Evolutionary conservation across 2,113 vertebrate species (phyloP).

Genomic region (Ceratotherium simum): DNA sequence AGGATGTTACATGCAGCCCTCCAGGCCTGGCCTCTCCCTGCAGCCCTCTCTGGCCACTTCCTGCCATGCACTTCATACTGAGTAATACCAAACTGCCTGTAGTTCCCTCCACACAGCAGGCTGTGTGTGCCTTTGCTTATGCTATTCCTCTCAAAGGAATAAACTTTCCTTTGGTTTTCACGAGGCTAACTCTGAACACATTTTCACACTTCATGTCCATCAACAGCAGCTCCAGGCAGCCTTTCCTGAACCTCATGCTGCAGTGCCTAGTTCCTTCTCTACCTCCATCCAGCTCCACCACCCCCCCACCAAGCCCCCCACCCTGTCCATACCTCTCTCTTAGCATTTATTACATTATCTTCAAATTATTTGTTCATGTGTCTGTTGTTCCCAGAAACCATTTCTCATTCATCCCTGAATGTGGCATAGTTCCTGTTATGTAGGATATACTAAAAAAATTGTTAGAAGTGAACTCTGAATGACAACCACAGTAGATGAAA

Average conservation of each 20-base stretch:
- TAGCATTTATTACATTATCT: background rate
- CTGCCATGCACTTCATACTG: background rate
- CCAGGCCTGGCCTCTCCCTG: background rate
- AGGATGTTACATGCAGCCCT: rapidly evolving
- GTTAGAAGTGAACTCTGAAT: background rate
- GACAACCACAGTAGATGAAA: background rate
- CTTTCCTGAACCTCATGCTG: background rate
- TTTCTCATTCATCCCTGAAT: background rate
- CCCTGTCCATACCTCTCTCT: background rate
- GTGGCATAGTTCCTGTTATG: background rate
- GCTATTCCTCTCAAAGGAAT: background rate
- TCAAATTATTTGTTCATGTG: background rate
- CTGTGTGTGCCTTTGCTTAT: background rate
- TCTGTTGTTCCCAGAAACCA: background rate
- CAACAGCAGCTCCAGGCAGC: background rate
- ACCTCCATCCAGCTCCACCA: too few species aligned
- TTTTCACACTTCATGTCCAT: background rate
- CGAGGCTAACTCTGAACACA: background rate
- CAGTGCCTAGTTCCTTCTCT: background rate
- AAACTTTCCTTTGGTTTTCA: background rate
- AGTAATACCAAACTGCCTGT: background rate
- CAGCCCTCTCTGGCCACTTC: background rate
- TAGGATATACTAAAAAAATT: background rate
- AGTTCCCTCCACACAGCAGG: too few species aligned
- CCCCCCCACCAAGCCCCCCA: background rate